Conservation (phyloP, 2,888 invertebrate genomes). For the Euspilapteryx auroguttella region DNA sequence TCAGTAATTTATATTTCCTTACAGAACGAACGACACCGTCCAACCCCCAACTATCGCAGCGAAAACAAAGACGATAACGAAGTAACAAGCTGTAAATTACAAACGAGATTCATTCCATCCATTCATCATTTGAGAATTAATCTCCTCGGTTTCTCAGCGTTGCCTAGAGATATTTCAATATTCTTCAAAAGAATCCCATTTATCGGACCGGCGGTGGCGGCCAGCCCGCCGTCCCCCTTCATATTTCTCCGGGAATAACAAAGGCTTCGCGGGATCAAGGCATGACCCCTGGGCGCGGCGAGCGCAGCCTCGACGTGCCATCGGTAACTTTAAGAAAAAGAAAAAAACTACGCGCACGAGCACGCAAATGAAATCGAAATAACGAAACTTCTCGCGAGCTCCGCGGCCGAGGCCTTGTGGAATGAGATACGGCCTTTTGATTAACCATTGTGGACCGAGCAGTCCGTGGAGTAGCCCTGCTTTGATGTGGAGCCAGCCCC, state of each 20-base stretch:
- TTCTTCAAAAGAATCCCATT: constrained; percentile 46
- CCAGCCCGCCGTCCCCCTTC: constrained; percentile 24
- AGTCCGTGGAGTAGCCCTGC: constrained; percentile 23
- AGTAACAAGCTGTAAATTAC: constrained; percentile 35
- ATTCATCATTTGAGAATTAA: constrained; percentile 48
- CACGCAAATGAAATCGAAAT: constrained; percentile 61
- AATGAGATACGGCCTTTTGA: constrained; percentile 56
- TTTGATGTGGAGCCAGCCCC: constrained; percentile 7
- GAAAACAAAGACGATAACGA: constrained; percentile 31
- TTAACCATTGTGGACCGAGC: constrained; percentile 46
- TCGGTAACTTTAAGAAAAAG: constrained; percentile 18
- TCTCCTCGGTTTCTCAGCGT: constrained; percentile 26
- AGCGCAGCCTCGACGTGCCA: constrained; percentile 16
- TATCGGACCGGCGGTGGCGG: constrained; percentile 25
- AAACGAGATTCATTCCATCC: constrained; percentile 34
- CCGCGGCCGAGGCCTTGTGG: constrained; percentile 33
- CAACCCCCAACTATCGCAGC: too few relatives aligned
- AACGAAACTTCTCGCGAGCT: constrained; percentile 28
- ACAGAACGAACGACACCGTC: too few relatives aligned
- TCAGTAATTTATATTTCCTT: too few relatives aligned
- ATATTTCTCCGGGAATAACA: constrained; percentile 51
- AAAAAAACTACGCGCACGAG: constrained; percentile 42
- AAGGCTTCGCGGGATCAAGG: constrained; percentile 40
- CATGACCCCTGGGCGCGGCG: constrained; percentile 31
- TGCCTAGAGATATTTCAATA: constrained; percentile 50